Evolutionary conservation across 2,113 vertebrate genomes (phyloP), one percentile per base, ranked within the genome.

Genomic region (Oxygymnocypris stewartii): DNA sequence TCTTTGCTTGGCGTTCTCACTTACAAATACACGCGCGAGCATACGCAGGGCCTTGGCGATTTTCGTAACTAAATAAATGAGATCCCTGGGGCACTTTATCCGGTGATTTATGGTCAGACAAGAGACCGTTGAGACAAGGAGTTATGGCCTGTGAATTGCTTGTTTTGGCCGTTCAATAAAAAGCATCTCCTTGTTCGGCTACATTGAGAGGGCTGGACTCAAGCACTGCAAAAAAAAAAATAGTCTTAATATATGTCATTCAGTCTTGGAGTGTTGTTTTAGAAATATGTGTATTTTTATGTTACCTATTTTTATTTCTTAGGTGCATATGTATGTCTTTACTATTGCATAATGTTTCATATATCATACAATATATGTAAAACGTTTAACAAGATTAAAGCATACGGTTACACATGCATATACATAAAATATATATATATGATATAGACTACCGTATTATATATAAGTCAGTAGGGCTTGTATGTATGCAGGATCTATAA

Each of bases 61-160:
- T 88, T 89, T 91, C 78, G 84, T 88, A 49, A 79, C 79, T 89
- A 92, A 89, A 93, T 93, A 89, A 92, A 93, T 89, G 82, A 86
- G 91, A 86, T 91, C 95, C 89, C 94, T 74, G 13, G 87, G 92
- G 94, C 88, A 86, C 90, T 91, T 90, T 93, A 90, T 86, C 78
- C 28, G 87, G 79, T 95, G 94, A 96, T 96, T 95, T 95, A 96
- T 95, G 90, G 93, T 91, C 90, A 91, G 91, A 93, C 91, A 90
- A 92, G 92, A 94, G n/a, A 94, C 92, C 91, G 86, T 92, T 91
- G 93, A 94, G 93, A 96, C 94, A 94, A 37, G 91, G 92, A 95
- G 94, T 96, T 95, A 96, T 28, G 88, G 94, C 90, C 93, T 96
- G 93, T 93, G 95, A 96, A 95, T 91, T 95, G 92, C 94, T 96